A percentile compares a stretch with the other conserved stretches of the same genome.
Evolutionary conservation across 2,113 vertebrate genomes (phyloP).

Genomic region (Hemibagrus wyckioides): DNA sequence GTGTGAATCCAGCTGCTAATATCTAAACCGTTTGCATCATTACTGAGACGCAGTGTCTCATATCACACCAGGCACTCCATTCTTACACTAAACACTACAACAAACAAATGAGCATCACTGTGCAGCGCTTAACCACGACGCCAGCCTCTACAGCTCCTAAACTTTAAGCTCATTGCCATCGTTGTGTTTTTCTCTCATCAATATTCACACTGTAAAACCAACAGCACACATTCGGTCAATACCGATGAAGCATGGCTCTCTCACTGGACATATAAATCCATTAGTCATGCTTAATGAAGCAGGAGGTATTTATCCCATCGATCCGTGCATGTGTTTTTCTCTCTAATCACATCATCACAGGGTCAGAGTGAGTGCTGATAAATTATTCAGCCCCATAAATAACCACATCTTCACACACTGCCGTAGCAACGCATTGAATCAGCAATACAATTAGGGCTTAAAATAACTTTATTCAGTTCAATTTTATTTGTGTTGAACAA

Average conservation of each 20-base stretch:
- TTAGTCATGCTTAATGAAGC: constrained; percentile 68
- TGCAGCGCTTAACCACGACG: not conserved
- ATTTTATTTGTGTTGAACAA: too few relatives aligned
- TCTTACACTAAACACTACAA: not conserved
- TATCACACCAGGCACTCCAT: not conserved
- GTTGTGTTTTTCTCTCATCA: not conserved
- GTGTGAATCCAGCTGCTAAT: not conserved
- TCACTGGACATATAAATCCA: constrained; percentile 67
- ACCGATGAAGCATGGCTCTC: constrained; percentile 66
- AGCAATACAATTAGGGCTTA: not conserved
- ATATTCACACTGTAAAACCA: constrained; percentile 20
- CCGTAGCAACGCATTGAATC: not conserved
- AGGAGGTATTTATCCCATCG: constrained; percentile 64
- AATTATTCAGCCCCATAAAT: not conserved
- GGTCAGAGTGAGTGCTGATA: constrained; percentile 30
- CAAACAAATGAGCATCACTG: not conserved
- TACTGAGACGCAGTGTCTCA: not conserved
- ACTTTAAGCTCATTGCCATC: not conserved
- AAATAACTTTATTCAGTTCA: not conserved
- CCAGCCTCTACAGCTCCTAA: not conserved
- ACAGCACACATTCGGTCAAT: constrained; percentile 28
- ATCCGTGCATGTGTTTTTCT: constrained; percentile 60
- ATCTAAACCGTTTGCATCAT: not conserved
- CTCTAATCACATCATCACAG: constrained; percentile 33
- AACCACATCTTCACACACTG: not conserved